Conservation (phyloP, 2,888 invertebrate species). For the Busseola fusca region DNA sequence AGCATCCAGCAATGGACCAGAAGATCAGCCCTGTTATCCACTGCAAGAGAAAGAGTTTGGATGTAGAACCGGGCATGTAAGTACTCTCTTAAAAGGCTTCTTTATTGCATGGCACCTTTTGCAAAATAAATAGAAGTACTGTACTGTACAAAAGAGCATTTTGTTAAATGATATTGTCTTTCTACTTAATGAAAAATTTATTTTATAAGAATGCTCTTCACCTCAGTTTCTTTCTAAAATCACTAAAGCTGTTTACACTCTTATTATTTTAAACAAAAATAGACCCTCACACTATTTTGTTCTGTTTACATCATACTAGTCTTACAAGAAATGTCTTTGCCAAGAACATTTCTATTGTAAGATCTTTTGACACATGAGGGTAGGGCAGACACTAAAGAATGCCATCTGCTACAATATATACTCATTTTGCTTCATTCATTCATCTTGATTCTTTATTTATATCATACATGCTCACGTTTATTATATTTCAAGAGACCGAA, state of each 20-base stretch:
- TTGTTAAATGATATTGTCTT: background rate
- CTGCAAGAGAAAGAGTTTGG: slow-evolving; percentile 84
- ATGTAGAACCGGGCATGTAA: slow-evolving; percentile 86
- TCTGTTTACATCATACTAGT: background rate
- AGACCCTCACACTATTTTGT: background rate
- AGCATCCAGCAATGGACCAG: slow-evolving; percentile 68
- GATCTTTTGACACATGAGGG: background rate
- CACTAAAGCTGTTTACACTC: background rate
- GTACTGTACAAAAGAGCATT: background rate
- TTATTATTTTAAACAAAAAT: background rate
- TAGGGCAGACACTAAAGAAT: too few species aligned
- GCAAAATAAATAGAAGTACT: background rate
- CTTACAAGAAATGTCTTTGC: background rate
- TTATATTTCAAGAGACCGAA: too few species aligned
- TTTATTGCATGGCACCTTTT: background rate
- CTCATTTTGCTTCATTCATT: too few species aligned
- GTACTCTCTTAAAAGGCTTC: slow-evolving; percentile 62
- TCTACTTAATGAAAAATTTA: too few species aligned
- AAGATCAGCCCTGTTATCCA: slow-evolving; percentile 74
- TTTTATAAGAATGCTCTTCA: background rate
- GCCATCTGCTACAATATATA: too few species aligned
- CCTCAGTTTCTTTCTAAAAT: background rate
- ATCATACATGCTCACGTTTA: too few species aligned
- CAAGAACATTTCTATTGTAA: background rate
- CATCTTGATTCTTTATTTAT: too few species aligned